Evolutionary conservation across 2,113 vertebrate genomes (phyloP).

Genomic region (Arizona elegans): DNA sequence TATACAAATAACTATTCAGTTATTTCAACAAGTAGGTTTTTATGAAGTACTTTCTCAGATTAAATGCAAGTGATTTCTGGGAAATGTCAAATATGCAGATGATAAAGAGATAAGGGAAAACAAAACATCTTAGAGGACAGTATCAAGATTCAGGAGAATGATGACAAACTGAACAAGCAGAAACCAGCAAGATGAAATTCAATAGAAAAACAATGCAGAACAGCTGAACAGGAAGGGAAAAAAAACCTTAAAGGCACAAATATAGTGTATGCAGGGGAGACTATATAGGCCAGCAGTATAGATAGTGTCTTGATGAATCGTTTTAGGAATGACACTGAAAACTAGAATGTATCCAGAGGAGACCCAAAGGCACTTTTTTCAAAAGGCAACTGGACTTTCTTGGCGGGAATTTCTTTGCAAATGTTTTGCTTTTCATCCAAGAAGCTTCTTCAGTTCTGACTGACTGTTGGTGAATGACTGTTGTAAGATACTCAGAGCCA

Average conservation of each 20-base stretch:
- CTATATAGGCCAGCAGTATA: not conserved
- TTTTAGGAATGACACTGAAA: not conserved
- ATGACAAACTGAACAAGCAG: not conserved
- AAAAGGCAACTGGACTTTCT: not conserved
- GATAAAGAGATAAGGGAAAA: not conserved
- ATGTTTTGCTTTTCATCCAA: not conserved
- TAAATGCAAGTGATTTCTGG: not conserved
- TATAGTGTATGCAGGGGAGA: not conserved
- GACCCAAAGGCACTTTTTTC: not conserved
- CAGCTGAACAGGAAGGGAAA: not conserved
- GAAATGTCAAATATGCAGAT: not conserved
- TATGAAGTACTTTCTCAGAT: not conserved
- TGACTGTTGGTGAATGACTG: not conserved
- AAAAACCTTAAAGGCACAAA: not conserved
- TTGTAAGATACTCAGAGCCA: not conserved
- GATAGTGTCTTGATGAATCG: not conserved
- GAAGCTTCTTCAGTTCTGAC: not conserved
- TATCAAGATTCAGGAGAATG: not conserved
- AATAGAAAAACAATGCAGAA: not conserved
- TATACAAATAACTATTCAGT: no score
- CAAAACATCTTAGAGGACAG: not conserved
- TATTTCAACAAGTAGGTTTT: not conserved
- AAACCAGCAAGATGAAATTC: not conserved
- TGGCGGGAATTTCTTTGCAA: not conserved
- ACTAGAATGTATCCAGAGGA: not conserved